Evolutionary conservation across 2,797 vertebrate species (phyloP), one percentile per base, ranked within the genome.

Genomic region (Dendrocincla fuliginosa): DNA sequence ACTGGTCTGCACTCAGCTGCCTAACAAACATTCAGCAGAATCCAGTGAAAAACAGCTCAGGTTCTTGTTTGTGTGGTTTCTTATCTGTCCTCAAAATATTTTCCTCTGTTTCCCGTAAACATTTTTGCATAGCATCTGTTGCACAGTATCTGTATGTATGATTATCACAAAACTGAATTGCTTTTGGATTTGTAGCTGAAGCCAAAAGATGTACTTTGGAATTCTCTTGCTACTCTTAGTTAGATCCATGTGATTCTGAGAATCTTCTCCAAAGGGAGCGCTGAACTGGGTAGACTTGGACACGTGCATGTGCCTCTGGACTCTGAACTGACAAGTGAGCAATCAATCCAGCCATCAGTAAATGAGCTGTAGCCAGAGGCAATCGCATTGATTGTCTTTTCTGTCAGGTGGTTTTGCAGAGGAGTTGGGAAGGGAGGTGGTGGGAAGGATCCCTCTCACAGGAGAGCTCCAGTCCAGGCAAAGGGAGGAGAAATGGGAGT

Each of bases 311-410:
- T 69, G 83, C 83, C 85, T 12, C 11, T 63, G 93, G 63, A 41
- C 56, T 65, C 65, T 10, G 55, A 37, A 20, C 53, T 74, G 57
- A 91, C 85, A 76, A 90, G 67, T 4, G 52, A 84, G 46, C 82
- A 81, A 95, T 96, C 69, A 87, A 90, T 95, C 53, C 61, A 59
- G 57, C 35, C 49, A 57, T 32, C 83, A 44, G 84, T 60, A 57
- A 86, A 61, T 9, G 68, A 91, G 82, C 83, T 74, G 84, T 39
- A 47, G 69, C 46, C 90, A 84, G 93, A 79, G 57, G 90, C 82
- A 83, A 37, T 77, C 33, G 47, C 57, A 87, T 90, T 52, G 94
- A 94, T 92, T 83, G 87, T 33, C 52, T 60, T 79, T 65, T 60
- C 8, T 23, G 81, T 63, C 79, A 53, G 82, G 78, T 59, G 63